These are phyloP conservation scores for Nomada lathburiana DNA, from an alignment of 2,888 invertebrate genomes.

Conservation along the genomic window DNA sequence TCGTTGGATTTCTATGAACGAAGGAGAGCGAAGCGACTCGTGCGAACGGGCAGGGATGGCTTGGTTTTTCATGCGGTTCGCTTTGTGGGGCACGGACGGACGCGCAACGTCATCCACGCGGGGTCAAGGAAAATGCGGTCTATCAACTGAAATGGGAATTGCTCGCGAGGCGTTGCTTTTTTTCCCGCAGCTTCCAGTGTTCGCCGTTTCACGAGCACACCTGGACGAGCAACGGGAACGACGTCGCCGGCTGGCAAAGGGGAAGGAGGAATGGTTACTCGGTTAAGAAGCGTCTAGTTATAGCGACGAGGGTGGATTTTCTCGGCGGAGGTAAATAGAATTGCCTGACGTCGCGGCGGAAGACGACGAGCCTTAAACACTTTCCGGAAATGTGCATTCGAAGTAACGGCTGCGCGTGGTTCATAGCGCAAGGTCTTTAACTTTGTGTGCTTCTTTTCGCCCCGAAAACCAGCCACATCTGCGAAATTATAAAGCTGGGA, in stretches of 20 bases:
- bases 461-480: neutral
- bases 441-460: too few species aligned
- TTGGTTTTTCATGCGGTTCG: conserved; percentile 19
- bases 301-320: conserved; percentile 25
- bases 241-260: conserved; percentile 31
- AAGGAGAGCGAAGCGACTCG: neutral
- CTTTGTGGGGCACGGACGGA: conserved; percentile 1
- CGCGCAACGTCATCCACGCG: conserved; percentile 11
- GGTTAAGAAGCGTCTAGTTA: conserved; percentile 41
- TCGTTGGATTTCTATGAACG: neutral
- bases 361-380: neutral
- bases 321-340: conserved; percentile 30
- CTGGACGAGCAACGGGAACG: conserved; percentile 48
- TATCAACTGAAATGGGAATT: conserved; percentile 26
- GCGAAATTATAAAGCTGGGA: neutral
- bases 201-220: conserved; percentile 28
- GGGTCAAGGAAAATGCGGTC: conserved; percentile 44
- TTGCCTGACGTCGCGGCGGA: neutral
- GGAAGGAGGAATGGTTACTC: conserved; percentile 14
- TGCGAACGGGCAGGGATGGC: neutral
- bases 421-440: too few species aligned
- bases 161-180: conserved; percentile 17
- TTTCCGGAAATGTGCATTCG: conserved; percentile 4
- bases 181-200: conserved; percentile 16
- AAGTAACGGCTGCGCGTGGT: neutral